Base-by-base conservation (phyloP, 1,140 invertebrate genomes). In the Ips typographus region DNA sequence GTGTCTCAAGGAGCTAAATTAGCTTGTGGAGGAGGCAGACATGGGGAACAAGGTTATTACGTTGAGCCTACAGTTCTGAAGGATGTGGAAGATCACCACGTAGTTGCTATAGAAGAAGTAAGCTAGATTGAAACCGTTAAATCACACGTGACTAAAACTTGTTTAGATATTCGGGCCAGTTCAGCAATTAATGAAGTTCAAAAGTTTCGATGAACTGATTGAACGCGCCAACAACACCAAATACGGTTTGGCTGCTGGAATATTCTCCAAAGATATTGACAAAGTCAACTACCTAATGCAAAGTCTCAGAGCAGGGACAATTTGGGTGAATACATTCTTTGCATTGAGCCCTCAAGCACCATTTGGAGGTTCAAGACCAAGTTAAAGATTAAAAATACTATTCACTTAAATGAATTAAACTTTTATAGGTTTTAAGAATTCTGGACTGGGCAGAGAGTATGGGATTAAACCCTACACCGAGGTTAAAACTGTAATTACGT, bases 261-360 rank as follows among this genome's bases (percentile, higher is more conserved):
- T 99, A 38, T 92, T 95, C 76, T 95, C 94, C 1, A 94, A 91
- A 75, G 91, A 98, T 79, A 80, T 97, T 55, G 91, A 96, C 78
- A 92, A 91, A 77, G 90, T 90, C 40, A 91, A 94, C 79, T 88
- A 94, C 76, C 77, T 85, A 2, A 76, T 81, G 6, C 87, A 94
- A 81, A 89, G 72, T 41, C 82, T 99, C 2, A 85, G 90, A 68
- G 95, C 95, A 67, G 96, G 96, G 73, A 96, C 94, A 8, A 91
- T 98, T 39, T 98, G 96, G 93, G 90, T 98, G 0, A 98, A 98
- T 80, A 91, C 90, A 71, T 98, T 96, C 82, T 94, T 97, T 82
- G 87, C 87, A 1, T 87, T 97, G 71, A 83, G 84, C 66, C 79
- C 86, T 59, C 88, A 90, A 88, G 81, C 90, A 43, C 96, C 96